Percentiles rank a stretch among this genome's conserved stretches.
phyloP scores from a whole-genome alignment of 2,797 vertebrate genomes.

The Liasis olivaceus region DNA sequence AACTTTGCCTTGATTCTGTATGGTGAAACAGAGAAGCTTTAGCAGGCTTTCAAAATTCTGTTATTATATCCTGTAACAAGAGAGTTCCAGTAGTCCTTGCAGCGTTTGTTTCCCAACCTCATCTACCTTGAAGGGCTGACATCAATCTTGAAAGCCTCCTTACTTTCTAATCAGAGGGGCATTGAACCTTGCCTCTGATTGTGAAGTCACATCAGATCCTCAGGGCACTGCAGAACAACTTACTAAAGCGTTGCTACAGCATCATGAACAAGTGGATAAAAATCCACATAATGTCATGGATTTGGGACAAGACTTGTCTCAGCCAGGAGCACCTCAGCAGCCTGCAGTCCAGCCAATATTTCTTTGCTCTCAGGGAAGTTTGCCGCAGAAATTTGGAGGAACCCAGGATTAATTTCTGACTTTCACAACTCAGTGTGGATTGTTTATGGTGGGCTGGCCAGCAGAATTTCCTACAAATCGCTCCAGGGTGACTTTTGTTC shows the following conservation, averaged over 20 bases:
- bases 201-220: neutral
- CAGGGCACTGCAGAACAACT: neutral
- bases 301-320: neutral
- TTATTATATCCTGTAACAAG: neutral
- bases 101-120: neutral
- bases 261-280: neutral
- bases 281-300: neutral
- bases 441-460: neutral
- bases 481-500: neutral
- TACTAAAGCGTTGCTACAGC: neutral
- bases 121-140: neutral
- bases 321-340: neutral
- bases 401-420: neutral
- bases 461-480: neutral
- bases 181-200: neutral
- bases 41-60: neutral
- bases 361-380: neutral
- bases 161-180: neutral
- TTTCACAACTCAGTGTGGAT: neutral
- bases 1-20: neutral
- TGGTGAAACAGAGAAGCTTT: neutral
- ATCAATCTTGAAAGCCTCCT: neutral
- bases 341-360: neutral
- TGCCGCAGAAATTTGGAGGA: neutral
- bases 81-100: neutral